phyloP scores from a whole-genome alignment of 2,113 vertebrate genomes.

The Candoia aspera region DNA sequence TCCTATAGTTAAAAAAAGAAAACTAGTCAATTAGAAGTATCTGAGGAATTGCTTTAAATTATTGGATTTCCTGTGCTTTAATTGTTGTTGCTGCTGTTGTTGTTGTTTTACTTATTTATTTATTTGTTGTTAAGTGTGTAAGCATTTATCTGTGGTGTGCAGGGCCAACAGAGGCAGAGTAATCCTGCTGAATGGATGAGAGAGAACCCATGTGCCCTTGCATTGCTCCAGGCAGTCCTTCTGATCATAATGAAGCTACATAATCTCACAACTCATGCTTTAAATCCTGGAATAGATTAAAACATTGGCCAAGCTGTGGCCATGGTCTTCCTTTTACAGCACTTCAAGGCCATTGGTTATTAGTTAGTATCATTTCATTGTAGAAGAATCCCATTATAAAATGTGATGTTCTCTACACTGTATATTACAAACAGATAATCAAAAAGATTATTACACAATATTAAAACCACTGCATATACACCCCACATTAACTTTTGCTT shows the following conservation, averaged over 20 bases:
- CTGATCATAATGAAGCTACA: not conserved
- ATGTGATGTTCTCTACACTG: not conserved
- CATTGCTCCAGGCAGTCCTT: not conserved
- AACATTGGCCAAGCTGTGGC: not conserved
- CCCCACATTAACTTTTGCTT: not conserved
- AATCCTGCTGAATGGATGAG: not conserved
- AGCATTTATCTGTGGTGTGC: not conserved
- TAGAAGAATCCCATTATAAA: not conserved
- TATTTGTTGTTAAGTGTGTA: not conserved
- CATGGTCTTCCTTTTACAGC: not conserved
- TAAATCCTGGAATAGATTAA: not conserved
- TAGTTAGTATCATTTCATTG: not conserved
- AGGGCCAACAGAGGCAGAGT: not conserved
- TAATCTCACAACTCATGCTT: not conserved
- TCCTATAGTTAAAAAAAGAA: not conserved
- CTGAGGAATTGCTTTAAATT: not conserved
- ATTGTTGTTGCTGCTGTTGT: not conserved
- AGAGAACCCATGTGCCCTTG: not conserved
- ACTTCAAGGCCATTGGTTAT: not conserved
- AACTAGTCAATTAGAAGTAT: not conserved
- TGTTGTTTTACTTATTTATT: not conserved
- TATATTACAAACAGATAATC: not conserved
- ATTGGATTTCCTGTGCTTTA: not conserved
- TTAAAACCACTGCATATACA: not conserved
- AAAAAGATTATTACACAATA: not conserved